A percentile compares a stretch with the other conserved stretches of the same genome.
These are phyloP conservation scores for Psammodynastes pulverulentus DNA, from an alignment of 2,113 vertebrate genomes.

Conservation along the genomic window DNA sequence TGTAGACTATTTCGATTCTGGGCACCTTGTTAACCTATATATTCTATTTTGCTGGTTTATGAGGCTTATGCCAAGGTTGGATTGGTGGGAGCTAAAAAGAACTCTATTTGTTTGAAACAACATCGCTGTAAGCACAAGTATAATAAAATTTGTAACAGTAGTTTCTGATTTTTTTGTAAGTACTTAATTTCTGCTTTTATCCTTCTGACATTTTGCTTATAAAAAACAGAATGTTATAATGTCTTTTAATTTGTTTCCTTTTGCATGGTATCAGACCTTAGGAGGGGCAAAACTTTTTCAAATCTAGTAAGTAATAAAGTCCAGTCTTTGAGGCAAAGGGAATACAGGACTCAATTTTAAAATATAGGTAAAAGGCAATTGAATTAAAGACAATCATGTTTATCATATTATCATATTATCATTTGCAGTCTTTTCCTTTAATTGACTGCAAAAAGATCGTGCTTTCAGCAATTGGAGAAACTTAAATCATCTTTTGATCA, in stretches of 20 bases:
- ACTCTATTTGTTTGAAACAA: not conserved
- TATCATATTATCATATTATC: not conserved
- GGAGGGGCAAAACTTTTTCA: not conserved
- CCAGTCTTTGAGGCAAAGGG: not conserved
- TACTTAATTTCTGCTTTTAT: not conserved
- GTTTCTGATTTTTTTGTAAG: not conserved
- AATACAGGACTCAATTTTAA: not conserved
- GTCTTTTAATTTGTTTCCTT: not conserved
- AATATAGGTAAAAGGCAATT: not conserved
- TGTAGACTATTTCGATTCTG: not conserved
- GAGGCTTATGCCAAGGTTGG: not conserved
- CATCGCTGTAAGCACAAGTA: not conserved
- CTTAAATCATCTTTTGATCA: not conserved
- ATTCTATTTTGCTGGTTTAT: not conserved
- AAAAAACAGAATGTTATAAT: not conserved
- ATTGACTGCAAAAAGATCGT: too few species aligned
- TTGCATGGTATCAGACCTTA: not conserved
- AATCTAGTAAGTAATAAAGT: not conserved
- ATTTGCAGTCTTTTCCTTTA: not conserved
- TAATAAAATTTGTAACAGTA: not conserved
- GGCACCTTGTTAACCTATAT: not conserved
- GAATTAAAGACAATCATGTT: not conserved
- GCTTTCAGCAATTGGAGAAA: not conserved
- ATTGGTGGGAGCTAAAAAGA: not conserved
- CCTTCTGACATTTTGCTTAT: not conserved